phyloP scores from a whole-genome alignment of 2,113 vertebrate species.

The Pardalotus punctatus region DNA sequence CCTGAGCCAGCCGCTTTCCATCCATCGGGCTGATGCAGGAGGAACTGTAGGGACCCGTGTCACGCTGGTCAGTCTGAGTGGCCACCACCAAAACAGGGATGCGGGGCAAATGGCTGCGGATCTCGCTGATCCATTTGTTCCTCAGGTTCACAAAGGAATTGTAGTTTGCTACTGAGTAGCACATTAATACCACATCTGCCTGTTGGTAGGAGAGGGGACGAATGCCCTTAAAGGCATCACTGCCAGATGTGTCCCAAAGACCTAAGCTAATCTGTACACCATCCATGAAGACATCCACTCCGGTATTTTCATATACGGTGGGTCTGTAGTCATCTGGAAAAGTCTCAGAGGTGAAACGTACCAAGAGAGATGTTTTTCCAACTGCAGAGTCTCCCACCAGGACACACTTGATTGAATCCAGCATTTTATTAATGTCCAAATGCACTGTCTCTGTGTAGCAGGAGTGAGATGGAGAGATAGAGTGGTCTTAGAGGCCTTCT shows the following conservation, averaged over 20 bases:
- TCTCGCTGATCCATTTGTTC: conserved; percentile 87
- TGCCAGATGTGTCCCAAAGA: conserved; percentile 94
- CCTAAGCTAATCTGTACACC: conserved; percentile 92
- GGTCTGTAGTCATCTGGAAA: conserved; percentile 92
- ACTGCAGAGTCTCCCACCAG: conserved; percentile 92
- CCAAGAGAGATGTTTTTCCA: conserved; percentile 91
- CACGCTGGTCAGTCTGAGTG: conserved; percentile 93
- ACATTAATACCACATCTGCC: conserved; percentile 91
- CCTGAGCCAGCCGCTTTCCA: conserved; percentile 86
- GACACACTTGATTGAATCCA: conserved; percentile 92
- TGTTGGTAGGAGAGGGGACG: conserved; percentile 94
- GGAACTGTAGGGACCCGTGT: conserved; percentile 76
- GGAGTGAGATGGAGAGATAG: not conserved
- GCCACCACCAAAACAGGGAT: conserved; percentile 90
- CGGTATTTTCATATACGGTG: conserved; percentile 95
- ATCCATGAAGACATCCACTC: conserved; percentile 95
- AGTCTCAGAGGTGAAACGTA: conserved; percentile 94
- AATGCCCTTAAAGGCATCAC: conserved; percentile 88
- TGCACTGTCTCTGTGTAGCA: accelerated
- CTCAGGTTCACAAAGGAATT: conserved; percentile 84
- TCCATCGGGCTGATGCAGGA: conserved; percentile 79
- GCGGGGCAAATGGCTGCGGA: conserved; percentile 84
- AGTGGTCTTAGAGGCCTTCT: not conserved
- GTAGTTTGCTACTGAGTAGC: conserved; percentile 93
- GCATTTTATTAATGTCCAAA: conserved; percentile 14